Conservation (phyloP, 2,797 vertebrate species). For the Gobio occitaniae region DNA sequence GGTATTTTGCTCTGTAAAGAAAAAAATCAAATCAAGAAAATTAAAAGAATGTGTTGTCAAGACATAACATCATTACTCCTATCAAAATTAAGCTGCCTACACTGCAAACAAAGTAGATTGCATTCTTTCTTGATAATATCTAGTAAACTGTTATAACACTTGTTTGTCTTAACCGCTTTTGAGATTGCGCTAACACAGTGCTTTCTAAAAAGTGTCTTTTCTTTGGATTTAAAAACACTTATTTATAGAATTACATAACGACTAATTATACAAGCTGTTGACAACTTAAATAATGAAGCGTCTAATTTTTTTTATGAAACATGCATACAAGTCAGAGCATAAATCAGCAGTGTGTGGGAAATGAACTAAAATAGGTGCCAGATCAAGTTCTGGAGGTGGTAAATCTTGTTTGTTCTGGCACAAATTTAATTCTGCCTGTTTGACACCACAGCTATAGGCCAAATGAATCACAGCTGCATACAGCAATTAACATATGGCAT, state of each 20-base stretch:
- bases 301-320: background rate
- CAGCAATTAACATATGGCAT: background rate
- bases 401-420: background rate
- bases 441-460: background rate
- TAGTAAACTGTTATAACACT: background rate
- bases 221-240: background rate
- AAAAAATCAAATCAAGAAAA: too few relatives aligned
- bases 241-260: background rate
- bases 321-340: background rate
- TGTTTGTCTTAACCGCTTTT: background rate
- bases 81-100: background rate
- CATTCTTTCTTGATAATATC: slow-evolving; percentile 1
- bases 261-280: background rate
- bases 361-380: background rate
- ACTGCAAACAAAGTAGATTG: background rate
- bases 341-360: background rate
- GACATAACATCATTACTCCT: background rate
- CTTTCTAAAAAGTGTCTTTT: slow-evolving; percentile 2
- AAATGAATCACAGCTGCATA: slow-evolving; percentile 1
- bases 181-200: background rate
- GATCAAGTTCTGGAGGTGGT: slow-evolving; percentile 6
- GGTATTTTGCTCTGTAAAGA: background rate
- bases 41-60: background rate
- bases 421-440: background rate
- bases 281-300: background rate